Evolutionary conservation across 1,140 invertebrate species (phyloP).

Genomic region (Vollenhovia emeryi): DNA sequence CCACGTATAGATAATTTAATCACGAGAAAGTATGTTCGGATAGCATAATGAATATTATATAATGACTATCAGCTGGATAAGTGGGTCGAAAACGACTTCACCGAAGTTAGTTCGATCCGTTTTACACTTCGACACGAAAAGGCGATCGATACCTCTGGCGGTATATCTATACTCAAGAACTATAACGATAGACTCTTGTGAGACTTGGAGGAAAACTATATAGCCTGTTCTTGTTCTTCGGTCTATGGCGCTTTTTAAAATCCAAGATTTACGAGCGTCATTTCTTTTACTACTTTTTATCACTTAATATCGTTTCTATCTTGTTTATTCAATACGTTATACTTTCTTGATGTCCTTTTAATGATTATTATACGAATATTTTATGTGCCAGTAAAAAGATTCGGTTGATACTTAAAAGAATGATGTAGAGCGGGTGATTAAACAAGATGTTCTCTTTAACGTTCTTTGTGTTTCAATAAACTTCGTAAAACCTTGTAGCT

Average conservation of each 20-base stretch:
- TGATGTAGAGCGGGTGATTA: background rate
- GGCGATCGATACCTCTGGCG: slow-evolving; percentile 23
- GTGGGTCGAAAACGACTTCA: slow-evolving; percentile 25
- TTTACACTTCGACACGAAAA: slow-evolving; percentile 28
- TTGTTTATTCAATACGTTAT: background rate
- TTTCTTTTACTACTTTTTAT: background rate
- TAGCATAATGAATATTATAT: slow-evolving; percentile 42
- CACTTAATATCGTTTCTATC: background rate
- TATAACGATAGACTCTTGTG: slow-evolving; percentile 17
- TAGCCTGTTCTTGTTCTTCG: background rate
- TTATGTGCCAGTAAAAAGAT: background rate
- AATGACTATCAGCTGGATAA: slow-evolving; percentile 27
- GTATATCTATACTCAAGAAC: slow-evolving; percentile 16
- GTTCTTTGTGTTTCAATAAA: slow-evolving; percentile 12
- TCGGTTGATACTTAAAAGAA: background rate
- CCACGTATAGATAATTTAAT: slow-evolving; percentile 6
- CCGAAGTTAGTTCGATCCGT: slow-evolving; percentile 18
- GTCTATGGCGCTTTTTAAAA: slow-evolving; percentile 10
- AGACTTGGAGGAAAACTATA: background rate
- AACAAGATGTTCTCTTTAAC: slow-evolving; percentile 13
- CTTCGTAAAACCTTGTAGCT: background rate
- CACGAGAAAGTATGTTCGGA: background rate
- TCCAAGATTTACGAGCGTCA: background rate
- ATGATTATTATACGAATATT: background rate
- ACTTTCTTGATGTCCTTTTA: background rate